Conservation (phyloP, 2,113 vertebrate species). For the Donacobius atricapilla region DNA sequence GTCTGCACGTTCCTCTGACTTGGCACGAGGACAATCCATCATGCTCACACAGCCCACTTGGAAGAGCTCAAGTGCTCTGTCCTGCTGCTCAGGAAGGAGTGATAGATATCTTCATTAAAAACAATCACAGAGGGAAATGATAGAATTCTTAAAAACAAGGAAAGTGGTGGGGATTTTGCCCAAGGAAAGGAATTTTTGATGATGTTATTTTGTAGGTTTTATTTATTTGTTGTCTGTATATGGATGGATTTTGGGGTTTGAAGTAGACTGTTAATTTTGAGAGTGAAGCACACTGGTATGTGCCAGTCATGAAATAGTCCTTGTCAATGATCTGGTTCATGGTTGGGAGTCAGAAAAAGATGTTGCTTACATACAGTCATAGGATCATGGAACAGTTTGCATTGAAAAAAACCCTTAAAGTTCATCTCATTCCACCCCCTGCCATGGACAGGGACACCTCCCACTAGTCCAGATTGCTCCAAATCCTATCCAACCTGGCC, state of each 20-base stretch:
- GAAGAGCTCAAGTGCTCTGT: background rate
- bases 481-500: rapidly evolving
- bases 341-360: background rate
- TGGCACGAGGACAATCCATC: background rate
- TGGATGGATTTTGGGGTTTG: background rate
- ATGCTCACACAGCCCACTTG: rapidly evolving
- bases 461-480: rapidly evolving
- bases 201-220: background rate
- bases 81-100: background rate
- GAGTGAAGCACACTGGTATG: background rate
- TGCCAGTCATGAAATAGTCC: background rate
- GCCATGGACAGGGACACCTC: background rate
- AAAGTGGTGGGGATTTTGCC: background rate
- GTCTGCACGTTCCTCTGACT: background rate
- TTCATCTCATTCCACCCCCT: rapidly evolving
- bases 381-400: background rate
- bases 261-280: background rate
- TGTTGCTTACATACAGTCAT: background rate
- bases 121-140: background rate
- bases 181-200: background rate
- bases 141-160: background rate
- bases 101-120: background rate
- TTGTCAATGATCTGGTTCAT: background rate
- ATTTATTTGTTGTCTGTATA: background rate
- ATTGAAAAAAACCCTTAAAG: background rate